Evolutionary conservation across 1,140 invertebrate species (phyloP).

Genomic region (Tetramorium simillimum): DNA sequence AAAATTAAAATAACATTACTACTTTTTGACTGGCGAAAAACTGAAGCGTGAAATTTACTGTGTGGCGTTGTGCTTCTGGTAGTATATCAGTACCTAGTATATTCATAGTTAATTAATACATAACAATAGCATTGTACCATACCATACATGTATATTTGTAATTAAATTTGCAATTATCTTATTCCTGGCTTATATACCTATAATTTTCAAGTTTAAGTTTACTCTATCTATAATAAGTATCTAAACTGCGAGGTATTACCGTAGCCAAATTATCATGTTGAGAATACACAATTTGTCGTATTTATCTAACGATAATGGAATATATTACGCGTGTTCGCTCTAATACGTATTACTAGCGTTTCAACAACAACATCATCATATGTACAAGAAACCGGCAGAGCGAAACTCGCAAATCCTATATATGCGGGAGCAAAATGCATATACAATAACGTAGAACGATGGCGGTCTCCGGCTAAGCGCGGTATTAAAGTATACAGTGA

Average conservation of each 20-base stretch:
- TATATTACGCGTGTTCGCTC: not conserved
- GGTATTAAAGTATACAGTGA: constrained; percentile 51
- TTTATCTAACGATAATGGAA: constrained; percentile 10
- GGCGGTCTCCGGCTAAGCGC: constrained; percentile 2
- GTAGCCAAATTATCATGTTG: not conserved
- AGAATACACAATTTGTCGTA: constrained; percentile 6
- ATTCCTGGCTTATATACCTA: not conserved
- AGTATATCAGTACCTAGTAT: too few relatives aligned
- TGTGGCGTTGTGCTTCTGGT: not conserved
- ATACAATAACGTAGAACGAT: constrained; percentile 17
- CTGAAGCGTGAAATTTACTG: not conserved
- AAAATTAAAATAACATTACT: not conserved
- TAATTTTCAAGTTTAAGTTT: constrained; percentile 5
- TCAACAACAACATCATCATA: not conserved
- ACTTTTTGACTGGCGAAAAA: too few relatives aligned
- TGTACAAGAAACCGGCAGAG: not conserved
- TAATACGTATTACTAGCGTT: constrained; percentile 20
- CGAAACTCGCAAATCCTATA: constrained; percentile 15
- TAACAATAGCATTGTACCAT: not conserved
- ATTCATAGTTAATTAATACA: not conserved
- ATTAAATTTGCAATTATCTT: not conserved
- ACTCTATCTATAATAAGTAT: not conserved
- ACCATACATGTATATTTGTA: not conserved
- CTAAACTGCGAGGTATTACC: not conserved
- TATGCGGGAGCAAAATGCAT: not conserved